phyloP scores from a whole-genome alignment of 2,888 invertebrate species.

The Ichneumon xanthorius region DNA sequence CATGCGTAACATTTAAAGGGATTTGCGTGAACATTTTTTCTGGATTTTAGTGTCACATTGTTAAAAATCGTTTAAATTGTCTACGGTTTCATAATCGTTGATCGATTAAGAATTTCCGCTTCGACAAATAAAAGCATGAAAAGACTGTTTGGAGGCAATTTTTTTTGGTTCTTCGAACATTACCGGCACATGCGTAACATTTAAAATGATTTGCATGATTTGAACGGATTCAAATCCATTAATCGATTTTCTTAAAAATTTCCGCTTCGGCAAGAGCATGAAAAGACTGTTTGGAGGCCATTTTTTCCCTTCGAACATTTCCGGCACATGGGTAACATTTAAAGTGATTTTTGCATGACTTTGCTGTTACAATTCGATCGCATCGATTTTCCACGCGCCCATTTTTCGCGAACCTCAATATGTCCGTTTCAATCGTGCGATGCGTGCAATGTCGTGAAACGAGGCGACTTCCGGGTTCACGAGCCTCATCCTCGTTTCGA shows the following conservation, averaged over 20 bases:
- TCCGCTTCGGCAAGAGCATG: neutral
- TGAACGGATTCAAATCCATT: no score
- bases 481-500: slow-evolving; percentile 30
- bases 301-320: no score
- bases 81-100: no score
- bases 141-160: neutral
- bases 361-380: neutral
- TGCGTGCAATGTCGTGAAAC: neutral
- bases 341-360: neutral
- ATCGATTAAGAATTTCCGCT: no score
- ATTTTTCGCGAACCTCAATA: neutral
- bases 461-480: slow-evolving; percentile 1
- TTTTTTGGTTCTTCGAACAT: no score
- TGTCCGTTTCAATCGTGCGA: neutral
- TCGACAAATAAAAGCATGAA: neutral
- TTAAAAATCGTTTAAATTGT: neutral
- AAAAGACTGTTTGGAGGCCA: neutral
- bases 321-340: no score
- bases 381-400: neutral
- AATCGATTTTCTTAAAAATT: no score
- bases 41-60: neutral
- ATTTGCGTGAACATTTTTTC: neutral
- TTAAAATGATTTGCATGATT: neutral
- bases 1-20: no score
- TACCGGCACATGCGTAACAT: no score